Base-by-base conservation (phyloP, 2,113 vertebrate genomes). In the Hippocampus zosterae region DNA sequence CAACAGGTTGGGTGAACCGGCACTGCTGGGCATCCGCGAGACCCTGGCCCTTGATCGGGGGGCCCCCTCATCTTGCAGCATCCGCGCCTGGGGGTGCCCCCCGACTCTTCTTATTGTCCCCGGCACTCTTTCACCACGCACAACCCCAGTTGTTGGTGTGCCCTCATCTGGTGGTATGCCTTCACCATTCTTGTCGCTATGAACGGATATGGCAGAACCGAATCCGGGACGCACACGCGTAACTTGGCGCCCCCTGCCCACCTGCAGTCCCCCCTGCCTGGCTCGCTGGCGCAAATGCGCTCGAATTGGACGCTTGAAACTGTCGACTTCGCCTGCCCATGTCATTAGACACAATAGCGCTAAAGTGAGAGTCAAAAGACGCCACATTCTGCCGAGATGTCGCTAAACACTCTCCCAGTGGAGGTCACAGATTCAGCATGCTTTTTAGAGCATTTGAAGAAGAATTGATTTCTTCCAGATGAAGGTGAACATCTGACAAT, bases 1-100 rank as follows among this genome's bases (percentile, higher is more conserved):
- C 50, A 99, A 86, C 65, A 98, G 85, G 65, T 96, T 98, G 48
- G 95, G 96, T 5, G 95, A 96, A 59, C 92, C 91, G 59, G 93
- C 91, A 33, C 93, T 88, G 1, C 81, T 92, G 56, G 94, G 93
- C 88, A 96, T 93, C 41, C 96, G 93, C 64, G 84, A 23, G 27
- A 78, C 74, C 76, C 93, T 89, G 16, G 93, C 87, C 59, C 93
- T 91, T 0, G 90, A 70, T 41, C 89, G 85, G 0, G 90, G 90
- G 15, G 90, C 72, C 27, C 93, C 92, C 74, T 95, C 93, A 0
- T 95, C 96, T 37, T 90, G 92, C 42, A 92, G 82, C 93, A 94
- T 91, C 65, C 84, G 79, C 0, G 80, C 57, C 16, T 81, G 88
- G 27, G 67, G 67, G 84, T 69, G 71, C 68, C 84, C 8, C 75